Conservation (phyloP, 2,113 vertebrate genomes). For the Bufo gargarizans region DNA sequence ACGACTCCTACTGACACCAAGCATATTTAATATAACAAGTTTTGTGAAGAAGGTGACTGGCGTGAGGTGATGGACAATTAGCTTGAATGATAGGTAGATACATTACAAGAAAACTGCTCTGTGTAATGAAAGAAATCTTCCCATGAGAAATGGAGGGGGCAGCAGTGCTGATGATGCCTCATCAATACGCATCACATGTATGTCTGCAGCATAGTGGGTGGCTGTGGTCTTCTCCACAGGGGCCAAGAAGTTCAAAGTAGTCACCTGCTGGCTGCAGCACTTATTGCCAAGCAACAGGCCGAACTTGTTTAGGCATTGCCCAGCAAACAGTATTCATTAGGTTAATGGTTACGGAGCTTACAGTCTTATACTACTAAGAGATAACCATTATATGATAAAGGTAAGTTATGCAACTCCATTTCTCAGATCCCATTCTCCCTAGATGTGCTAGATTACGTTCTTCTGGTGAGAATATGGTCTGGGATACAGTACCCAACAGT, state of each 20-base stretch:
- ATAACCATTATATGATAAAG: background rate
- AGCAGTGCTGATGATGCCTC: background rate
- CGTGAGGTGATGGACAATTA: background rate
- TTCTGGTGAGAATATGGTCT: too few species aligned
- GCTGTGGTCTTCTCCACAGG: background rate
- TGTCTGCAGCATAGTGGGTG: background rate
- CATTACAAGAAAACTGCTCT: background rate
- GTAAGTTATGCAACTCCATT: too few species aligned
- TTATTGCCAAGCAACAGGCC: background rate
- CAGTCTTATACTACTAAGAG: background rate
- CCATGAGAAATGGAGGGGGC: background rate
- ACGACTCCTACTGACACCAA: background rate
- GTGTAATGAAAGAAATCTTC: background rate
- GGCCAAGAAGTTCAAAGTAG: background rate
- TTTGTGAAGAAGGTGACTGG: background rate
- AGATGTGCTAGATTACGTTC: too few species aligned
- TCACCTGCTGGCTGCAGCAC: conserved; percentile 4
- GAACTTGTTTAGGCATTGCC: background rate
- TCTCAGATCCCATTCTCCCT: too few species aligned
- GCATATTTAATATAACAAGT: background rate
- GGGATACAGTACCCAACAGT: too few species aligned
- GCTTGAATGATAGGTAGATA: background rate
- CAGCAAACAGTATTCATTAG: background rate
- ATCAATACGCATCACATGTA: background rate
- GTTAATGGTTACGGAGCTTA: too few species aligned